Evolutionary conservation across 2,113 vertebrate genomes (phyloP).

Genomic region (Pseudorasbora parva): DNA sequence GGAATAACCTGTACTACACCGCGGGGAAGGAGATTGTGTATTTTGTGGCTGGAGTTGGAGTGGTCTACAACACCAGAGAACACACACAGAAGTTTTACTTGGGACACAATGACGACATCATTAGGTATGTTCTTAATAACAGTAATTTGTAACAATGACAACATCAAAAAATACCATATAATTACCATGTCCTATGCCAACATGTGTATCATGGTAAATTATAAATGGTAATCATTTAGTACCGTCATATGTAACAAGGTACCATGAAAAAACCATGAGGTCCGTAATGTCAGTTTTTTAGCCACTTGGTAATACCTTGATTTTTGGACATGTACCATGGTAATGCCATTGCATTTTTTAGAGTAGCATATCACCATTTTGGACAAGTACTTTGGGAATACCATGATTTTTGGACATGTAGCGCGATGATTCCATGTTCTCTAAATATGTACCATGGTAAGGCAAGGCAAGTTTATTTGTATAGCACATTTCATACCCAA

Average conservation of each 20-base stretch:
- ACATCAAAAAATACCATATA: neutral
- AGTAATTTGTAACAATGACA: neutral
- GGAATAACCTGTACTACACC: constrained; percentile 98
- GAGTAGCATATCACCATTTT: neutral
- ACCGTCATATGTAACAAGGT: neutral
- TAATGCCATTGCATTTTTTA: neutral
- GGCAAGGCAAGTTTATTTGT: no score
- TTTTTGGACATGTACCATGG: neutral
- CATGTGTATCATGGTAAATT: neutral
- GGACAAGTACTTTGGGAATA: neutral
- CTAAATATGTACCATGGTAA: no score
- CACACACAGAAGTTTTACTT: constrained; percentile 98
- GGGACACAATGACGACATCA: constrained; percentile 98
- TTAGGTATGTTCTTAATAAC: constrained; percentile 82
- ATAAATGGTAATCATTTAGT: neutral
- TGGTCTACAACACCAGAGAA: constrained; percentile 96
- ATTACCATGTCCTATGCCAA: neutral
- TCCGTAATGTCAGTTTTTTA: neutral
- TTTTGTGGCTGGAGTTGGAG: constrained; percentile 96
- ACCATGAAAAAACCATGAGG: neutral
- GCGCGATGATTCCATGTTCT: no score
- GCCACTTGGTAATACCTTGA: neutral
- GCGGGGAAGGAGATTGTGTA: constrained; percentile 95
- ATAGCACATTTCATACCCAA: no score
- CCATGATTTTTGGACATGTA: neutral